phyloP scores from a whole-genome alignment of 2,797 vertebrate genomes.

The Kryptolebias ocellatus region DNA sequence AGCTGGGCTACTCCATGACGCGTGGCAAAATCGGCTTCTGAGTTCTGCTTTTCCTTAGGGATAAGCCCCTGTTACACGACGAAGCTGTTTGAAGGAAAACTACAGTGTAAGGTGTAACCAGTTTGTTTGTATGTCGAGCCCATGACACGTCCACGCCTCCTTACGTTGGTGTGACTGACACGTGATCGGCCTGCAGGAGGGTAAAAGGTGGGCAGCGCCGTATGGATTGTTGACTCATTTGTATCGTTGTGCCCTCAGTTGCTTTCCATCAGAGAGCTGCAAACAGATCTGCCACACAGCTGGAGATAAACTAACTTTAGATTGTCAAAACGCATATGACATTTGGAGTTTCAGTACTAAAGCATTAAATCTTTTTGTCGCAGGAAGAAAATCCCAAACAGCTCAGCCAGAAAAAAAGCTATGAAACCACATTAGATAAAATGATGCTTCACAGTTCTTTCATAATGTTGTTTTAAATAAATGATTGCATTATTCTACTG shows the following conservation, averaged over 20 bases:
- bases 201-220: conserved; percentile 37
- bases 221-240: conserved; percentile 41
- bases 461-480: conserved; percentile 24
- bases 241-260: conserved; percentile 11
- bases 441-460: conserved; percentile 5
- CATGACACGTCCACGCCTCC: conserved; percentile 26
- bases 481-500: conserved; percentile 15
- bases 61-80: conserved; percentile 30
- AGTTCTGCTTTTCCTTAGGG: conserved; percentile 28
- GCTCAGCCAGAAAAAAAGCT: neutral
- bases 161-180: conserved; percentile 33
- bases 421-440: neutral
- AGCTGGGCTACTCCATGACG: conserved; percentile 96
- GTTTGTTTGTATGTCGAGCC: conserved; percentile 40
- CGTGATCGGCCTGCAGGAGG: conserved; percentile 27
- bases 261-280: conserved; percentile 25
- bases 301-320: conserved; percentile 19
- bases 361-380: neutral
- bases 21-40: conserved; percentile 96
- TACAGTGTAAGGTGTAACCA: conserved; percentile 17
- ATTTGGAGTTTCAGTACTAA: conserved; percentile 5
- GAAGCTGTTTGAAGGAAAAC: conserved; percentile 39
- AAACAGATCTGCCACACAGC: conserved; percentile 15
- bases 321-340: conserved; percentile 13
- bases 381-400: neutral